A percentile compares a stretch with the other conserved stretches of the same genome.
phyloP scores from a whole-genome alignment of 2,797 vertebrate species.

The Mycteria americana region DNA sequence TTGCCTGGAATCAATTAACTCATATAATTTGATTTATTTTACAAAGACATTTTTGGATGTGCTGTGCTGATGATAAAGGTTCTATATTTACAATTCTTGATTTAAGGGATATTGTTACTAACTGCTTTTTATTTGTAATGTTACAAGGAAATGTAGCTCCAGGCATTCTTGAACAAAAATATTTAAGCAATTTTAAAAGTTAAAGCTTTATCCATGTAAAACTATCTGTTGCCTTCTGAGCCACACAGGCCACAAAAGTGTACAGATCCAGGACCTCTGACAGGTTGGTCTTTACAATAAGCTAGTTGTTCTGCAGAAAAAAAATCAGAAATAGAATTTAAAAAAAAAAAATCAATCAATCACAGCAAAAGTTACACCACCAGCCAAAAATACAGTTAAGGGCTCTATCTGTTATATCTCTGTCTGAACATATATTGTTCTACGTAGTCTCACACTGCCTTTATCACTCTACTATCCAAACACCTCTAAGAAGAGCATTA shows the following conservation, averaged over 20 bases:
- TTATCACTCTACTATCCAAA: slow-evolving; percentile 3
- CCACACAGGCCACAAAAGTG: neutral
- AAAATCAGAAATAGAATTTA: neutral
- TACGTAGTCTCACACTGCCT: neutral
- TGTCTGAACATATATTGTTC: neutral
- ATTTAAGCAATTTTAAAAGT: slow-evolving; percentile 57
- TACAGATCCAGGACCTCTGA: neutral
- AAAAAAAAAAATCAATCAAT: neutral
- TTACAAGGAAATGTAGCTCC: slow-evolving; percentile 55
- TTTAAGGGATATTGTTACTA: slow-evolving; percentile 74
- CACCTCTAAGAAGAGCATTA: slow-evolving; percentile 7
- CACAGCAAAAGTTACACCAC: neutral
- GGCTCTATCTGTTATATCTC: neutral
- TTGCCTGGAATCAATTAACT: slow-evolving; percentile 95
- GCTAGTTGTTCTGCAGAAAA: neutral
- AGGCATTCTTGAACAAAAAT: slow-evolving; percentile 52
- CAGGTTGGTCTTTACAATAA: slow-evolving; percentile 17
- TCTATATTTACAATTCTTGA: slow-evolving; percentile 73
- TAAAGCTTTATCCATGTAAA: slow-evolving; percentile 21
- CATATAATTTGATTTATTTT: slow-evolving; percentile 92
- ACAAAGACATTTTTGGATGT: slow-evolving; percentile 82
- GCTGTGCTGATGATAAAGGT: slow-evolving; percentile 76
- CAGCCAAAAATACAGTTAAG: neutral
- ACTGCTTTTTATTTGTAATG: slow-evolving; percentile 71
- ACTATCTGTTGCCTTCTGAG: slow-evolving; percentile 50